Evolutionary conservation across 1,140 invertebrate species (phyloP).

Genomic region (Bactericera cockerelli): DNA sequence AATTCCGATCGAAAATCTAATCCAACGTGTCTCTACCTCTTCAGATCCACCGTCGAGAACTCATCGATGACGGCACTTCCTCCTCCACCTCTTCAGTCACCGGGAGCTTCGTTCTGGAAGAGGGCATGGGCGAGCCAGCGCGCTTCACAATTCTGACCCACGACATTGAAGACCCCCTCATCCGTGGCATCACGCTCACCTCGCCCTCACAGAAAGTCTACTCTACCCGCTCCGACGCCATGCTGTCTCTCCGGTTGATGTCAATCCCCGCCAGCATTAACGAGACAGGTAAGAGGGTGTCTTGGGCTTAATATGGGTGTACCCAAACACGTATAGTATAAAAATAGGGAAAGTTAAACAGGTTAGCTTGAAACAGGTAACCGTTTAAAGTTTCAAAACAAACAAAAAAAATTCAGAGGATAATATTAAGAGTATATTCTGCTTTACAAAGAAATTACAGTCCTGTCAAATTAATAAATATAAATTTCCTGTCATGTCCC

Average conservation of each 20-base stretch:
- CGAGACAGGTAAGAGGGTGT: constrained; percentile 29
- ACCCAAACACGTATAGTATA: too few species aligned
- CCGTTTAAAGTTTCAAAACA: too few species aligned
- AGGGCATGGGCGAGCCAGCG: constrained; percentile 31
- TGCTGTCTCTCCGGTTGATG: constrained; percentile 34
- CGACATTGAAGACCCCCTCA: constrained; percentile 32
- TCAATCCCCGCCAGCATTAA: constrained; percentile 33
- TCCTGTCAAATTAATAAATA: too few species aligned
- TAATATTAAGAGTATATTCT: too few species aligned
- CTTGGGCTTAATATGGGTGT: too few species aligned
- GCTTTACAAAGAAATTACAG: too few species aligned
- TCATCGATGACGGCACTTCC: constrained; percentile 29
- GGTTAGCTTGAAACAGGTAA: too few species aligned
- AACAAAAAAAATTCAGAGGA: too few species aligned
- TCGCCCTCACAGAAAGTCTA: constrained; percentile 32
- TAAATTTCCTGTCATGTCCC: too few species aligned
- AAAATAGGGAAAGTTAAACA: too few species aligned
- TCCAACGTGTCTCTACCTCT: constrained; percentile 10
- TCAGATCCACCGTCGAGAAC: constrained; percentile 32
- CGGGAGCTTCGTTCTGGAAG: constrained; percentile 34
- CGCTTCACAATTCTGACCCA: constrained; percentile 33
- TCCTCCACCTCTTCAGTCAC: constrained; percentile 27
- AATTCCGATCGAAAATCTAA: too few species aligned
- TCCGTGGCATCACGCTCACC: constrained; percentile 30
- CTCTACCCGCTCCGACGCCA: constrained; percentile 29